Evolutionary conservation across 2,113 vertebrate species (phyloP), one percentile per base, ranked within the genome.

Genomic region (Urocolius indicus): DNA sequence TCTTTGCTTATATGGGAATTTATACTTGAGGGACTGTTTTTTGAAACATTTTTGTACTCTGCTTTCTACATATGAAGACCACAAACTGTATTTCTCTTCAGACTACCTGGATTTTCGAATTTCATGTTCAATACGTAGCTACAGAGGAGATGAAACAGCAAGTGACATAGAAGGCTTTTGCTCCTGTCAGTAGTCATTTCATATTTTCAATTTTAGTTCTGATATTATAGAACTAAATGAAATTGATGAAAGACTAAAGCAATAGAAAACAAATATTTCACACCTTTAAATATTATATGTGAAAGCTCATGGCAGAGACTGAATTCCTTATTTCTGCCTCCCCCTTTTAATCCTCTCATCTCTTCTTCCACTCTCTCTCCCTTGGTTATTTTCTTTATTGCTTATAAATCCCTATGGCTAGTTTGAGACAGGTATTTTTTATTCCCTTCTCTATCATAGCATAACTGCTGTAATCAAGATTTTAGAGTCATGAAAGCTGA

Each of bases 381-480:
- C 34, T 30, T 23, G 9, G 18, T 85, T 80, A 30, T 32, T 72
- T 76, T 61, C 61, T 57, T 24, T 80, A 17, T 63, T 86, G 7
- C n/a, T 83, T 59, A 41, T 34, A 71, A 84, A 87, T 19, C 45
- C 38, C 30, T 72, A 14, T 19, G 48, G 26, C 29, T 94, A 67
- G 29, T 75, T 92, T 71, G 67, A 77, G 55, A 41, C 8, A 68
- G 26, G 20, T 7, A 34, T 8, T 45, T 80, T 92, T 92, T 77
- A 91, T 71, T 94, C 49, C 41, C 8, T 2, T 78, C 51, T 72
- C 54, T 76, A 46, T 71, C 52, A 45, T 48, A 84, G 58, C 61
- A 80, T 92, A 87, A 90, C 73, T 43, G 48, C 57, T 81, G 54
- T 83, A 88, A 96, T 95, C 90, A 96, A 93, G 87, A 67, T 93